phyloP scores from a whole-genome alignment of 2,113 vertebrate genomes.

The Lontra canadensis region DNA sequence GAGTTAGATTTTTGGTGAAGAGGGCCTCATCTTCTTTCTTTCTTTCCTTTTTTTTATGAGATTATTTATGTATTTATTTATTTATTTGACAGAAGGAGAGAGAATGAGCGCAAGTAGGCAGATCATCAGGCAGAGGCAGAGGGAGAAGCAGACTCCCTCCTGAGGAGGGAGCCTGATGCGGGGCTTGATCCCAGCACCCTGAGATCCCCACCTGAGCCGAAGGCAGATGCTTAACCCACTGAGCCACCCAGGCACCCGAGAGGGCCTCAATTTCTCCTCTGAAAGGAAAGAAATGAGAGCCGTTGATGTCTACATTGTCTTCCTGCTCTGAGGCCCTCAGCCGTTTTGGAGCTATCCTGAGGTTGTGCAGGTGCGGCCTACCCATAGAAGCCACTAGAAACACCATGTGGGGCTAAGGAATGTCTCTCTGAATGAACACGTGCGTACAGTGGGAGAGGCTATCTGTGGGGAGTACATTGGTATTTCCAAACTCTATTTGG shows the following conservation, averaged over 20 bases:
- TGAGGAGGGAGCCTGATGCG: too few species aligned
- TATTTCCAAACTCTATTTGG: background rate
- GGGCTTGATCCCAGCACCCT: too few species aligned
- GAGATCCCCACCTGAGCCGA: too few species aligned
- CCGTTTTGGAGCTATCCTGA: background rate
- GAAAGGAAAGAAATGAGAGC: background rate
- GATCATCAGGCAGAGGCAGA: too few species aligned
- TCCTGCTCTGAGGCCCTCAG: background rate
- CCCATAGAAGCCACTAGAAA: background rate
- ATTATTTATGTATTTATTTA: too few species aligned
- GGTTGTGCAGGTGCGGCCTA: background rate
- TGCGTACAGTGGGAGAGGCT: background rate
- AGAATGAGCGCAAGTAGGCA: too few species aligned
- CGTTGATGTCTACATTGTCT: too few species aligned
- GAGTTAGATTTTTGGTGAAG: background rate
- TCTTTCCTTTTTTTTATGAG: too few species aligned
- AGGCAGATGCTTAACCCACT: too few species aligned
- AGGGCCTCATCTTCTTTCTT: background rate
- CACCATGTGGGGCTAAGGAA: accelerated
- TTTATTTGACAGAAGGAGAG: too few species aligned
- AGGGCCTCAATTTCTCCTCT: background rate
- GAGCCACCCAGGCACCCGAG: too few species aligned
- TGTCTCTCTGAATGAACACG: background rate
- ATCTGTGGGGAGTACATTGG: accelerated
- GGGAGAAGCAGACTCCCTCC: too few species aligned